Evolutionary conservation across 1,140 invertebrate genomes (phyloP).

Genomic region (Drosophila nannoptera): DNA sequence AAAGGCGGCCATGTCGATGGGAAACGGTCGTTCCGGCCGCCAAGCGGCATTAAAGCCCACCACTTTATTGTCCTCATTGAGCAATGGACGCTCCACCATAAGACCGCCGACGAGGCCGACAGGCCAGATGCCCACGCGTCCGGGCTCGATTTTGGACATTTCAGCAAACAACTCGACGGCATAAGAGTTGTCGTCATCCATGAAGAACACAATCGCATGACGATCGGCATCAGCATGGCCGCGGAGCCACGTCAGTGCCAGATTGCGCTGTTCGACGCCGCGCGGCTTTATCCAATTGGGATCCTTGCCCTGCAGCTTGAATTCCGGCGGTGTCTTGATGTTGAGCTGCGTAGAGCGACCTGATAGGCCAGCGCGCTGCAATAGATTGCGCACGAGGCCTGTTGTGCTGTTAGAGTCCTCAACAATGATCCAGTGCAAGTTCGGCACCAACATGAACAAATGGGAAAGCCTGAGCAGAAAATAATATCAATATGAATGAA

Average conservation of each 20-base stretch:
- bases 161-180: conserved; percentile 87
- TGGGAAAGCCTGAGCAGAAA: conserved; percentile 86
- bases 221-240: conserved; percentile 81
- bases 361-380: conserved; percentile 82
- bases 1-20: conserved; percentile 99
- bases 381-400: conserved; percentile 88
- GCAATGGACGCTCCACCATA: conserved; percentile 90
- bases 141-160: conserved; percentile 85
- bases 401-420: conserved; percentile 92
- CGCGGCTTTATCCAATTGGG: conserved; percentile 94
- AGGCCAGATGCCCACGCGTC: conserved; percentile 96
- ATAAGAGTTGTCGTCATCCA: conserved; percentile 95
- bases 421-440: conserved; percentile 97
- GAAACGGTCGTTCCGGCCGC: conserved; percentile 94
- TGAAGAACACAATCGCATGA: conserved; percentile 95
- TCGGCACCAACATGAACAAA: conserved; percentile 91
- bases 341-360: conserved; percentile 71
- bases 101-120: conserved; percentile 96
- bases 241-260: conserved; percentile 92
- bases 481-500: not conserved
- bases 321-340: conserved; percentile 81
- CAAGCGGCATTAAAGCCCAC: conserved; percentile 89
- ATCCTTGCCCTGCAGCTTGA: conserved; percentile 85
- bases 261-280: conserved; percentile 96
- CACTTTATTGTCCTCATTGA: conserved; percentile 86